Evolutionary conservation across 2,888 invertebrate genomes (phyloP).

Genomic region (Eupithecia tripunctaria): DNA sequence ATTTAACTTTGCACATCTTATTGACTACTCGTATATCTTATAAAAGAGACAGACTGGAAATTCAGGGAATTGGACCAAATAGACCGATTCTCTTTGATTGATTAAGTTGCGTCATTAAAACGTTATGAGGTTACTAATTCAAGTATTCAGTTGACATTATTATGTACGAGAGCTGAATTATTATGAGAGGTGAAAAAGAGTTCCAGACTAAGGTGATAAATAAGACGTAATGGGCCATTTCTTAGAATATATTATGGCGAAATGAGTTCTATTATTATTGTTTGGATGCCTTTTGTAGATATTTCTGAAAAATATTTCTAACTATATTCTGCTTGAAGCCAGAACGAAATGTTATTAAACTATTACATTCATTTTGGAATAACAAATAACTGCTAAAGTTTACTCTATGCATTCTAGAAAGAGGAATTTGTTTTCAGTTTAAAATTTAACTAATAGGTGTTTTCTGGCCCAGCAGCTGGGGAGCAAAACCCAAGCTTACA

Average conservation of each 20-base stretch:
- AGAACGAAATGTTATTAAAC: background rate
- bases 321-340: background rate
- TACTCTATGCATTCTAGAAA: background rate
- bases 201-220: slow-evolving; percentile 68
- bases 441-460: background rate
- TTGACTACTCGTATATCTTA: no score
- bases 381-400: background rate
- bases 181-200: slow-evolving; percentile 61
- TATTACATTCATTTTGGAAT: background rate
- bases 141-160: slow-evolving; percentile 53
- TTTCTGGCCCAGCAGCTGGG: background rate
- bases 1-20: no score
- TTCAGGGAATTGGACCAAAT: no score
- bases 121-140: slow-evolving; percentile 27
- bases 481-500: background rate
- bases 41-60: no score
- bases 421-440: background rate
- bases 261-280: slow-evolving; percentile 60
- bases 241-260: slow-evolving; percentile 69
- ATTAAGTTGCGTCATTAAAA: background rate
- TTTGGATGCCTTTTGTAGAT: slow-evolving; percentile 38
- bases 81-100: no score
- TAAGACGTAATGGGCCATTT: slow-evolving; percentile 72
- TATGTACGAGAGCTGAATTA: slow-evolving; percentile 51
- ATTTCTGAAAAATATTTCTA: background rate